A percentile compares a stretch with the other conserved stretches of the same genome.
These are phyloP conservation scores for Amphiduros pacificus DNA, from an alignment of 2,888 invertebrate genomes.

Conservation along the genomic window DNA sequence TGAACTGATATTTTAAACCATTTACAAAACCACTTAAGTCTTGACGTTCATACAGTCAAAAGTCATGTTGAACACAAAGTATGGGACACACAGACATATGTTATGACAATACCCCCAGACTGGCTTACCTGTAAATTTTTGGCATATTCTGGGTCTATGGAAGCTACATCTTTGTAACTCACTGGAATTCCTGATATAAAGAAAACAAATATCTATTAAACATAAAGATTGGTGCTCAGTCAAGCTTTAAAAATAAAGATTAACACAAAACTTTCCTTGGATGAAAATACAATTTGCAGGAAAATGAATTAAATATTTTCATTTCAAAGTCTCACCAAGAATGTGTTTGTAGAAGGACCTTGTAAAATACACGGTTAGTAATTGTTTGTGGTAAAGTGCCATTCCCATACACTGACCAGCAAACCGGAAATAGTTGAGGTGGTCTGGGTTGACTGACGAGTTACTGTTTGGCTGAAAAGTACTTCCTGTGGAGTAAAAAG, in stretches of 20 bases:
- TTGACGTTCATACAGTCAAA: no score
- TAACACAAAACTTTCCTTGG: no score
- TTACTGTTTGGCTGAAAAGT: slow-evolving; percentile 58
- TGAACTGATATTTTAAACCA: no score
- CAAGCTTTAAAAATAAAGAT: no score
- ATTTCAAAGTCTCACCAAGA: slow-evolving; percentile 39
- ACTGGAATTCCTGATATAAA: slow-evolving; percentile 46
- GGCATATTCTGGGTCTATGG: slow-evolving; percentile 57
- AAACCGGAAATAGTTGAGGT: slow-evolving; percentile 54
- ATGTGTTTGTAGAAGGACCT: slow-evolving; percentile 58
- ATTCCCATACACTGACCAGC: slow-evolving; percentile 55
- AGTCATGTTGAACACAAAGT: no score
- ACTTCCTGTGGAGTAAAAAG: slow-evolving; percentile 37
- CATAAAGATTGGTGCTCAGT: no score
- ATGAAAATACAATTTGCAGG: no score
- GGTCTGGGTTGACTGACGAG: slow-evolving; percentile 55
- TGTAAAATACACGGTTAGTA: slow-evolving; percentile 56
- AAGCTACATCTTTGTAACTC: slow-evolving; percentile 52
- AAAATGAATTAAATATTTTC: no score
- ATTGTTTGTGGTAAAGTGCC: slow-evolving; percentile 53
- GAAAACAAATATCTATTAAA: no score
- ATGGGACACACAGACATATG: no score
- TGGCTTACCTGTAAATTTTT: slow-evolving; percentile 50
- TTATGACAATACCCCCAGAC: neutral
- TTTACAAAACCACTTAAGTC: no score